These are phyloP conservation scores for Hapalemur alaotrensis DNA, from an alignment of 2,797 vertebrate species.

Conservation along the genomic window DNA sequence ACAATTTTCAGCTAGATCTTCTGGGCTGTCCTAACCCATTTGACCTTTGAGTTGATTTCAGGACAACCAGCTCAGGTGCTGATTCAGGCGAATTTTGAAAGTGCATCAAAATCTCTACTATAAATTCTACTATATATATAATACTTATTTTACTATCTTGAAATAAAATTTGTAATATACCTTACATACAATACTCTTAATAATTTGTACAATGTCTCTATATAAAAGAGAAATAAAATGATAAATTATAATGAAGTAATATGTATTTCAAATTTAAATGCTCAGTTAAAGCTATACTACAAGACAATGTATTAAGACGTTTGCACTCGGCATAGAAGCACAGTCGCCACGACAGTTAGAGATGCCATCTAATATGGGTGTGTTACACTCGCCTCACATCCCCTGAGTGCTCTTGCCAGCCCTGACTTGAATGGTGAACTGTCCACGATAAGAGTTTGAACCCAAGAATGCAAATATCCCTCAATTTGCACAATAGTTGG, in stretches of 20 bases:
- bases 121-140: background rate
- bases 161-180: background rate
- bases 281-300: background rate
- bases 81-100: background rate
- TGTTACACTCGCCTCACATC: background rate
- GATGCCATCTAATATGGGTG: accelerated
- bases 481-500: background rate
- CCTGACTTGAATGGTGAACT: background rate
- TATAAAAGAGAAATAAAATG: background rate
- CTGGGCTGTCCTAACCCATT: background rate
- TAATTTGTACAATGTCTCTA: background rate
- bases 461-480: background rate
- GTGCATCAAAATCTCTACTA: background rate
- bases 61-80: background rate
- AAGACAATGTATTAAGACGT: background rate
- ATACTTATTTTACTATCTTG: background rate
- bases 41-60: background rate
- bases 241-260: background rate
- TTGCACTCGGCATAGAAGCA: background rate
- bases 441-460: background rate
- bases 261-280: background rate
- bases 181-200: background rate
- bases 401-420: accelerated
- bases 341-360: accelerated
- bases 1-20: background rate